Base-by-base conservation (phyloP, 2,888 invertebrate species). In the Epiblema foenella region DNA sequence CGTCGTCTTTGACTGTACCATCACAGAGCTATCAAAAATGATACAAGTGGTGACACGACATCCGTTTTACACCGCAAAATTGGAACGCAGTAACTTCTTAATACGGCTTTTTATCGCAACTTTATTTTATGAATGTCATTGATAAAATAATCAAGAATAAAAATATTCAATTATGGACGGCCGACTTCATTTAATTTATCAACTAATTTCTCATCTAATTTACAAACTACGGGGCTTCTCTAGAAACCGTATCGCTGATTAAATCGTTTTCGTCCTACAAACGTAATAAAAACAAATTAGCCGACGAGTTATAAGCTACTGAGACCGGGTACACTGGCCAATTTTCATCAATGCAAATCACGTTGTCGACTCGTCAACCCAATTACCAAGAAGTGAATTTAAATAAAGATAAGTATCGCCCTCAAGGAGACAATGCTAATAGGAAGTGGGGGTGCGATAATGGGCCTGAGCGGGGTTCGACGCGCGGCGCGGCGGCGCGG, bases 341-440 rank as follows among this genome's bases (percentile, higher is more conserved):
- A 92, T 91, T 91, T 90, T 89, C 92, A 93, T 93, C 91, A 93
- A 93, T 93, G 93, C 93, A 93, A 93, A 93, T 93, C 93, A 93
- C 93, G 93, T 93, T 92, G 93, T 91, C 92, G 91, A 93, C 92
- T 93, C 92, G 93, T 93, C 93, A 93, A 93, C 92, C 92, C 93
- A 93, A 93, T 93, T 93, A 93, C 92, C 89, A 93, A 92, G 93
- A 93, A 93, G 93, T 93, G 93, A 93, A 93, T 93, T 93, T 93
- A 93, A 93, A 93, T 93, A 93, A 93, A 93, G 93, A 93, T 93
- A 93, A 93, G 93, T 93, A 93, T 93, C 93, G 91, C 92, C 90
- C 92, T 91, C 89, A 87, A 90, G 90, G 89, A 93, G 93, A 93
- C 93, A 93, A 93, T 93, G 93, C 93, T 93, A 93, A 93, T 93